Evolutionary conservation across 2,113 vertebrate species (phyloP).

Genomic region (Pangasianodon gigas): DNA sequence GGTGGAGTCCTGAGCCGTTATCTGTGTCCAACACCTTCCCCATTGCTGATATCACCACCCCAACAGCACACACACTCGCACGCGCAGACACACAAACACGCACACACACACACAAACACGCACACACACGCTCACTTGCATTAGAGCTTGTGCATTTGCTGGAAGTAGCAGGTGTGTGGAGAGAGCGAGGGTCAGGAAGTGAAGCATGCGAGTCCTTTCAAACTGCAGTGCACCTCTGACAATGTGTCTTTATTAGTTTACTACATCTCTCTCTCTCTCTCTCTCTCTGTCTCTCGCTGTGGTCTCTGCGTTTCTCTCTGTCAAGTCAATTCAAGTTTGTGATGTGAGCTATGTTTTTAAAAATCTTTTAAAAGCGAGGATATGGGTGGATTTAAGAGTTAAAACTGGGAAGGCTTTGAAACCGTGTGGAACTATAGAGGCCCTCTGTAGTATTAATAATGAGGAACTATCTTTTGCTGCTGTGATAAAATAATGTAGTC

Average conservation of each 20-base stretch:
- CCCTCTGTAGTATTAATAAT: too few species aligned
- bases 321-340: background rate
- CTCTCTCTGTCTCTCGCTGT: background rate
- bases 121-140: background rate
- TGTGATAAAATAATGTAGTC: too few species aligned
- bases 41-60: slow-evolving; percentile 21
- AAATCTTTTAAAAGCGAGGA: too few species aligned
- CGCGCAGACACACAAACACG: background rate
- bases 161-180: slow-evolving; percentile 24
- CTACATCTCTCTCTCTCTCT: background rate
- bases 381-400: too few species aligned
- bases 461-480: too few species aligned
- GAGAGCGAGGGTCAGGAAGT: slow-evolving; percentile 26
- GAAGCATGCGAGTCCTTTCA: slow-evolving; percentile 6
- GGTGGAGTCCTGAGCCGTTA: slow-evolving; percentile 42
- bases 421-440: too few species aligned
- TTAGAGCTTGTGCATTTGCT: slow-evolving; percentile 1
- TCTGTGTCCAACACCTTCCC: slow-evolving; percentile 49
- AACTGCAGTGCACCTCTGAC: slow-evolving; percentile 21
- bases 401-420: too few species aligned
- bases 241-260: slow-evolving; percentile 29
- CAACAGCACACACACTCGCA: background rate
- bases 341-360: too few species aligned
- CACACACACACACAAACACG: background rate
- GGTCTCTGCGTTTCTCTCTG: background rate